Evolutionary conservation across 2,113 vertebrate species (phyloP), one percentile per base, ranked within the genome.

Genomic region (Haemorhous mexicanus): DNA sequence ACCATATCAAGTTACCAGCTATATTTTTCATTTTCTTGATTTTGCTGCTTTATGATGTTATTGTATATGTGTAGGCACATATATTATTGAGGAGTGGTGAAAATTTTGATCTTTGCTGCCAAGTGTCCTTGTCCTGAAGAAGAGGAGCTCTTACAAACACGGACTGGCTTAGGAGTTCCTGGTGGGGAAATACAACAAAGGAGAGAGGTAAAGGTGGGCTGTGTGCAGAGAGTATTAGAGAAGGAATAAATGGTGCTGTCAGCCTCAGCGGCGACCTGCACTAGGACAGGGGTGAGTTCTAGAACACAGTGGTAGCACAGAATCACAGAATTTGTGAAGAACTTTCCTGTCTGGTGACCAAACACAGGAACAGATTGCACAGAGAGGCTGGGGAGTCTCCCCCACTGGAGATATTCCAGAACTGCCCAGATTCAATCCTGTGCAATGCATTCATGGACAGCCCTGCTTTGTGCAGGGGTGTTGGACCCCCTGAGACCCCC

Each of bases 151-250:
- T 70, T 27, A 41, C 12, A n/a, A 73, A 11, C 22, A 56, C 17
- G 30, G 9, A 30, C 4, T 22, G 82, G 4, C 8, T 84, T 66
- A 47, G 14, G n/a, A 90, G 10, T 2, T 66, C 12, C 9, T 0
- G 0, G 3, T 44, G 16, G 4, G 14, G 15, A 62, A 62, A 56
- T 10, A 59, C 13, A 12, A 17, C 4, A 6, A 77, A 61, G 4
- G 16, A 52, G 13, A 12, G 8, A n/a, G 73, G 15, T 3, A 46
- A 83, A 68, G 13, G 56, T 32, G 7, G 13, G 9, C 10, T 30
- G 4, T 17, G 41, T 74, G 16, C 32, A 78, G 21, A 87, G n/a
- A 59, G 8, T 1, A 52, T 24, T 21, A 50, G 17, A 53, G 17
- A 82, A 73, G 10, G 9, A n/a, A 4, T 23, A 64, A 83, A 8